A percentile compares a stretch with the other conserved stretches of the same genome.
Conservation (phyloP, 1,140 invertebrate species). For the Eupristina koningsbergeri region DNA sequence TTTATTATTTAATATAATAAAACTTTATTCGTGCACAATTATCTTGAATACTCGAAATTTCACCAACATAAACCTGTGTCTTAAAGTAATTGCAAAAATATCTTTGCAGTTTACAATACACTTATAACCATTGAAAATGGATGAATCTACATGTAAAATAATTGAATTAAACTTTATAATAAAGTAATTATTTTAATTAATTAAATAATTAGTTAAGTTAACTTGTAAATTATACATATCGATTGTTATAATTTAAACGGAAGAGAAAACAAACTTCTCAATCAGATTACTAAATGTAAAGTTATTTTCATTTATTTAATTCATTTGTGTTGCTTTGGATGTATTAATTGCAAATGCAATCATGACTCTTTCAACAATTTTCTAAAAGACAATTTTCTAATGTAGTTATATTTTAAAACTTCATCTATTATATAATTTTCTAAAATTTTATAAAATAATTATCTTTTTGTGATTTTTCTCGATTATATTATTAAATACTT, state of each 20-base stretch:
- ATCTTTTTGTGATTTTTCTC: neutral
- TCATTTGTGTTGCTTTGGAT: constrained; percentile 10
- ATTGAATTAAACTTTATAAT: neutral
- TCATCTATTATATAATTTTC: constrained; percentile 25
- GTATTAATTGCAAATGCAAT: constrained; percentile 37
- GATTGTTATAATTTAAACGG: constrained; percentile 2
- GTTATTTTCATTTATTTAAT: constrained; percentile 6
- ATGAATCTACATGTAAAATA: constrained; percentile 16
- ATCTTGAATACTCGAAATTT: constrained; percentile 34
- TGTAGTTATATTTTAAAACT: constrained; percentile 7
- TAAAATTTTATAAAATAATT: constrained; percentile 29
- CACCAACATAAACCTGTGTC: constrained; percentile 23
- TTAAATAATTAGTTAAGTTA: constrained; percentile 19
- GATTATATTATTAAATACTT: constrained; percentile 30
- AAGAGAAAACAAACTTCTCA: neutral
- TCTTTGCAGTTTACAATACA: constrained; percentile 24
- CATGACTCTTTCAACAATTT: constrained; percentile 22
- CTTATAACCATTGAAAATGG: constrained; percentile 46
- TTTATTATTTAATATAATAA: constrained; percentile 6
- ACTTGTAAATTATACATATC: neutral
- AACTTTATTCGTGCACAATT: constrained; percentile 34
- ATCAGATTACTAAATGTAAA: neutral
- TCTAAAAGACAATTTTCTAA: constrained; percentile 20
- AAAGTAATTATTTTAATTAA: constrained; percentile 3
- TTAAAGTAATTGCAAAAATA: neutral